A percentile compares a stretch with the other conserved stretches of the same genome.
Evolutionary conservation across 2,888 invertebrate species (phyloP).

Genomic region (Lepeophtheirus nordmannii): DNA sequence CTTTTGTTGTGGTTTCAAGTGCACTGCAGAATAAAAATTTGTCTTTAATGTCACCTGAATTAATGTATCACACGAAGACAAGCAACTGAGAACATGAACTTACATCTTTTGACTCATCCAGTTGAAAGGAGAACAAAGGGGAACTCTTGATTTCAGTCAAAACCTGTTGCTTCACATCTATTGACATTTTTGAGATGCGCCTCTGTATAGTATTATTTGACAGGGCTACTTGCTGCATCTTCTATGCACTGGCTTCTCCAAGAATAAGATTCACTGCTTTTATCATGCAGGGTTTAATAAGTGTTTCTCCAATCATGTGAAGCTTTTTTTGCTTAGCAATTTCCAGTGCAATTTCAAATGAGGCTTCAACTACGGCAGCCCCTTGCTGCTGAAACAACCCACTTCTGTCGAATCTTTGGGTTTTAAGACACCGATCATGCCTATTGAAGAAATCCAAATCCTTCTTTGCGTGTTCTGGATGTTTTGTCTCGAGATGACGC

Average conservation of each 20-base stretch:
- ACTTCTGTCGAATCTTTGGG: neutral
- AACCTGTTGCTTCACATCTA: constrained; percentile 11
- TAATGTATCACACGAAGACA: constrained; percentile 13
- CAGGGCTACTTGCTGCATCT: neutral
- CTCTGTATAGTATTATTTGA: neutral
- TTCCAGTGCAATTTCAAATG: neutral
- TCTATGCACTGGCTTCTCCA: neutral
- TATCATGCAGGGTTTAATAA: neutral
- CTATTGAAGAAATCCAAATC: neutral
- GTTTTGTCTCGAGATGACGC: neutral
- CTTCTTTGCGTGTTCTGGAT: too few species aligned
- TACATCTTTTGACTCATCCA: constrained; percentile 20
- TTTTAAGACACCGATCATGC: neutral
- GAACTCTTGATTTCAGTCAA: neutral
- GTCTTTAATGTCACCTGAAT: constrained; percentile 20
- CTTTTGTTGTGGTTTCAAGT: constrained; percentile 25
- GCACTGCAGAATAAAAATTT: constrained; percentile 25
- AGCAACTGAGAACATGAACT: neutral
- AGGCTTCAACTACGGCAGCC: neutral
- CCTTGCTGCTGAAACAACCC: neutral
- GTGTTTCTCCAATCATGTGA: constrained; percentile 1
- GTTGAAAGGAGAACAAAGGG: neutral
- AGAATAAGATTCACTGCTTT: neutral
- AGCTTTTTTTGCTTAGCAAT: neutral
- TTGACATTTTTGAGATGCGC: constrained; percentile 1